Base-by-base conservation (phyloP, 2,888 invertebrate species). In the Pardosa pseudoannulata region DNA sequence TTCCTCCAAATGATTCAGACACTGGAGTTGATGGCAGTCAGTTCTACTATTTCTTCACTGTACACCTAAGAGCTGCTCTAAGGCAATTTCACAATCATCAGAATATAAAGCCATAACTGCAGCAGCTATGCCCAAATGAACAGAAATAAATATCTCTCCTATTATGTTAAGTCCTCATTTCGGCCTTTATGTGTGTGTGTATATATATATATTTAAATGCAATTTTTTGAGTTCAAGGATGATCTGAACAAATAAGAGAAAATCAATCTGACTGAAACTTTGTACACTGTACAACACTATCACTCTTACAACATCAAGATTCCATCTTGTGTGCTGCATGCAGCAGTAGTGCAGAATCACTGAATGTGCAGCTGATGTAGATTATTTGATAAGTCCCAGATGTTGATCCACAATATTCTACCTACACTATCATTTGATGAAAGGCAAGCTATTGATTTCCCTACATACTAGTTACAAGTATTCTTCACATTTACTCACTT, bases 231-330 rank as follows among this genome's bases (percentile, higher is more conserved):
- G 71, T 78, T 71, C 73, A 62, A 72, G 56, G 76, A 72, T 78
- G 70, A 75, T 82, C 62, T 82, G 62, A 70, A 82, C 70, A 85
- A 81, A 81, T 75, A 67, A 81, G 65, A 83, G 46, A 78, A 62
- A 75, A 64, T 28, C 41, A 65, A 79, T 78, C 79, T 36, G 67
- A 64, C 70, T 79, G 68, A 73, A 73, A 82, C 56, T 87, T 68
- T 87, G 87, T 87, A 87, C 87, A 87, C 87, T 87, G 81, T 87
- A 87, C 87, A 87, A 87, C 87, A 87, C 87, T 78, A 74, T 87
- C 74, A 81, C 81, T 81, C 73, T 87, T 74, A 86, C 87, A 87
- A 87, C 87, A 87, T 80, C 79, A 73, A 87, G 79, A 87, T 62
- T 75, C 65, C 62, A 71, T 87, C 87, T 76, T 76, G 87, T 70